phyloP scores from a whole-genome alignment of 2,797 vertebrate genomes.

The Bryconaethiops microstoma region DNA sequence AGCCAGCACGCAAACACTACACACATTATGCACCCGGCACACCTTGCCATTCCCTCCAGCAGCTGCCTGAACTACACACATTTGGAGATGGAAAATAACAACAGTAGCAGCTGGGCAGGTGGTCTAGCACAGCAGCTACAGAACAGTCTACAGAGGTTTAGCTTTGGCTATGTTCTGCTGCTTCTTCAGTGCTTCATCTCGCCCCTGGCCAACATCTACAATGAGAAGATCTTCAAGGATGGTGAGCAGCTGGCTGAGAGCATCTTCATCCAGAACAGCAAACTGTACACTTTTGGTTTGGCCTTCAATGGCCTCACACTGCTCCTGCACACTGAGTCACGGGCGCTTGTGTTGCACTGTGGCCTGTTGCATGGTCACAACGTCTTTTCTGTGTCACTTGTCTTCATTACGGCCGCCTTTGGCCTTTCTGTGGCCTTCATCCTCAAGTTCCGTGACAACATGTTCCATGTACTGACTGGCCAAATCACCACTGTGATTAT shows the following conservation, averaged over 20 bases:
- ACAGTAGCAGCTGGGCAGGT: slow-evolving; percentile 63
- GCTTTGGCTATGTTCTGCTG: slow-evolving; percentile 90
- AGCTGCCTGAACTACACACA: slow-evolving; percentile 83
- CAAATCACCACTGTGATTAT: slow-evolving; percentile 95
- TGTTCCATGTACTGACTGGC: slow-evolving; percentile 96
- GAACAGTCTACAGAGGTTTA: slow-evolving; percentile 81
- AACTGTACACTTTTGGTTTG: slow-evolving; percentile 91
- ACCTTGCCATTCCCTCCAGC: slow-evolving; percentile 84
- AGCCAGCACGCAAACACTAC: slow-evolving; percentile 75
- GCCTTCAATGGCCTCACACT: slow-evolving; percentile 90
- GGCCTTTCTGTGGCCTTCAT: slow-evolving; percentile 97
- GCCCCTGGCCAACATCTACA: slow-evolving; percentile 97
- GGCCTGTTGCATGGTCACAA: slow-evolving; percentile 97
- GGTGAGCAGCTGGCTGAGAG: slow-evolving; percentile 88
- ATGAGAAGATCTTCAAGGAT: slow-evolving; percentile 97
- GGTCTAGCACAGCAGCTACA: slow-evolving; percentile 77
- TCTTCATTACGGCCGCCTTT: slow-evolving; percentile 89
- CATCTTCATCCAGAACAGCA: slow-evolving; percentile 97
- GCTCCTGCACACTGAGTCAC: slow-evolving; percentile 77
- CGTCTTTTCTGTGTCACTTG: slow-evolving; percentile 85
- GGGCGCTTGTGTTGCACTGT: slow-evolving; percentile 82
- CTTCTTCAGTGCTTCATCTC: slow-evolving; percentile 93
- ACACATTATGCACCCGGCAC: slow-evolving; percentile 80
- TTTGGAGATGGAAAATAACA: slow-evolving; percentile 70
- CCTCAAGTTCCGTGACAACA: slow-evolving; percentile 97